Conservation (phyloP, 2,113 vertebrate species). For the Periophthalmodon schlosseri region DNA sequence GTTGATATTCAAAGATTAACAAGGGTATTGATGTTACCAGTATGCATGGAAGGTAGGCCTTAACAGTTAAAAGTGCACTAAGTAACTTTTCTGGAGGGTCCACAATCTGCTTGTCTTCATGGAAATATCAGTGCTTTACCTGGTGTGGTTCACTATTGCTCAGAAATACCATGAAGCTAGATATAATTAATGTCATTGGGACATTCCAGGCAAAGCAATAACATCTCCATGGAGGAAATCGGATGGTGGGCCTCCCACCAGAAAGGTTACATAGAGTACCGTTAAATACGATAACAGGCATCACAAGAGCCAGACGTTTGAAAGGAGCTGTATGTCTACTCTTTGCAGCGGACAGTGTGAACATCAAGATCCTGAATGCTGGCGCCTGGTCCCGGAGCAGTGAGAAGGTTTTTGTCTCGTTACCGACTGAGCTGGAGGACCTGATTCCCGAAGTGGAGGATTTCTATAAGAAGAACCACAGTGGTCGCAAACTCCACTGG, state of each 20-base stretch:
- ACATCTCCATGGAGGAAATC: no score
- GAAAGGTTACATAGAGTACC: no score
- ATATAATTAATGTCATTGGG: no score
- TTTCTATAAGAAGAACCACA: constrained; percentile 99
- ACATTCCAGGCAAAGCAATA: no score
- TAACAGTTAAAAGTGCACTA: no score
- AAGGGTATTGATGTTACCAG: not conserved
- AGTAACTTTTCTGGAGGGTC: no score
- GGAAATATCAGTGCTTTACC: no score
- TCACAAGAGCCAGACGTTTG: not conserved
- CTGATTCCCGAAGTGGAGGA: constrained; percentile 98
- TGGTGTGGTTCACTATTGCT: no score
- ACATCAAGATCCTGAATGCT: constrained; percentile 98
- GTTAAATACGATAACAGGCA: no score
- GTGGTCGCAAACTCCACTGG: constrained; percentile 96
- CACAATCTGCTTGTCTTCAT: no score
- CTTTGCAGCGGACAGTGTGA: constrained; percentile 91
- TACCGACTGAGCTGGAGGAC: constrained; percentile 96
- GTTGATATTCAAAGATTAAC: not conserved
- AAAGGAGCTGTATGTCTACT: not conserved
- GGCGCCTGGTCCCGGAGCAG: constrained; percentile 97
- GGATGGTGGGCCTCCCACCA: no score
- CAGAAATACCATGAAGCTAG: no score
- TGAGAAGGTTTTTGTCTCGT: constrained; percentile 95
- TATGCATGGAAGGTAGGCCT: not conserved